Evolutionary conservation across 2,888 invertebrate genomes (phyloP).

Genomic region (Hecatera dysodea): DNA sequence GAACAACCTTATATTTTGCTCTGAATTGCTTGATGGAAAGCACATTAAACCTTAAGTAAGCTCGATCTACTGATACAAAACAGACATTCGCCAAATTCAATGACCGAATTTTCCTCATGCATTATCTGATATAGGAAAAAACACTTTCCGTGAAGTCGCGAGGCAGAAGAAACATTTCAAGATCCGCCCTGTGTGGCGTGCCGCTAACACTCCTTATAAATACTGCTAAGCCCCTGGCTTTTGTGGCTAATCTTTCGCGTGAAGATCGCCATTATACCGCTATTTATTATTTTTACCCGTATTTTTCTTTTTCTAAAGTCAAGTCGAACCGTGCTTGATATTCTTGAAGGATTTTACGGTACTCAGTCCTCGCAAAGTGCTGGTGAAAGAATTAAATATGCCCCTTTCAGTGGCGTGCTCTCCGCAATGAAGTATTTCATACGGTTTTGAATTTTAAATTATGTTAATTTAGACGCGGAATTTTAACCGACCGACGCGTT

Average conservation of each 20-base stretch:
- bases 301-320: slow-evolving; percentile 87
- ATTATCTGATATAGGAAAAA: slow-evolving; percentile 62
- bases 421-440: slow-evolving; percentile 82
- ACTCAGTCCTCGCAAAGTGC: slow-evolving; percentile 76
- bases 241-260: slow-evolving; percentile 90
- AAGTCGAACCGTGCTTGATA: slow-evolving; percentile 83
- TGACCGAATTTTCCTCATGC: slow-evolving; percentile 54
- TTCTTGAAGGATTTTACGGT: slow-evolving; percentile 78
- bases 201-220: slow-evolving; percentile 89
- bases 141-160: slow-evolving; percentile 67
- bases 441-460: slow-evolving; percentile 85
- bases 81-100: slow-evolving; percentile 53
- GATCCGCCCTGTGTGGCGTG: slow-evolving; percentile 82
- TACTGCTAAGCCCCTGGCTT: slow-evolving; percentile 89
- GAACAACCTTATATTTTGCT: background rate
- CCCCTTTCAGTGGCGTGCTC: slow-evolving; percentile 81
- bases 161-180: slow-evolving; percentile 70
- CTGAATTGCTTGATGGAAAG: slow-evolving; percentile 5
- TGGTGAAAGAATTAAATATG: slow-evolving; percentile 84
- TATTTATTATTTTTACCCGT: slow-evolving; percentile 88
- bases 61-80: slow-evolving; percentile 31
- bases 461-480: slow-evolving; percentile 80
- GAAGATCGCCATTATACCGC: slow-evolving; percentile 89
- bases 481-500: slow-evolving; percentile 70
- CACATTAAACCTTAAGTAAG: slow-evolving; percentile 20